Evolutionary conservation across 2,888 invertebrate species (phyloP), one percentile per base, ranked within the genome.

Genomic region (Cataglyphis livida): DNA sequence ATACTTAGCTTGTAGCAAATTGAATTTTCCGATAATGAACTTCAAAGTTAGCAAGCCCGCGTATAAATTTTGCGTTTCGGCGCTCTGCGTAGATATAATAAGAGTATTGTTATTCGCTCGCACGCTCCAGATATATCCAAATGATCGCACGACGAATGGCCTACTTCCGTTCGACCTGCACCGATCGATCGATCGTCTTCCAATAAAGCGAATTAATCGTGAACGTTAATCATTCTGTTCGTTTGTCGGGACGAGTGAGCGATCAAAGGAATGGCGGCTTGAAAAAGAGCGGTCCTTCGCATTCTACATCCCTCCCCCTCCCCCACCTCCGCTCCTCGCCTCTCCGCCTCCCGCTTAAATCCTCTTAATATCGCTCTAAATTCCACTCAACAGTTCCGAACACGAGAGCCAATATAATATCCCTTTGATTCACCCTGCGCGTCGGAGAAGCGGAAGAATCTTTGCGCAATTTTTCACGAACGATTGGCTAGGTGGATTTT

Each of bases 401-500:
- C 84, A 81, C 82, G 74, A 82, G 82, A 44, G 41, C 66, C 79
- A 70, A 68, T 79, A 75, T 71, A 85, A 78, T 81, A 76, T 73
- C 64, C 68, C 57, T 41, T 57, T 71, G 84, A 48, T 78, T 38
- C 62, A 61, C 54, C 48, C 54, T 21, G 54, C 21, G 65, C 28
- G 65, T 21, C 62, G 48, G 79, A 51, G 71, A 35, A 61, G 44
- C 61, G 54, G 59, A 71, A 59, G 70, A 81, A 41, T 78, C 81
- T 73, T 78, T 84, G 84, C 74, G 76, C 84, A 82, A 88, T 82
- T 85, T 87, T 88, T 85, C 84, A 84, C 87, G 81, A 88, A 75
- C 84, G 89, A 88, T 75, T 88, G 85, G 81, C 83, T 82, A 70
- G 76, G 76, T 78, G 82, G 78, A 68, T 61, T 59, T 87, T 85